Base-by-base conservation (phyloP, 1,140 invertebrate species). In the Teleopsis dalmanni region DNA sequence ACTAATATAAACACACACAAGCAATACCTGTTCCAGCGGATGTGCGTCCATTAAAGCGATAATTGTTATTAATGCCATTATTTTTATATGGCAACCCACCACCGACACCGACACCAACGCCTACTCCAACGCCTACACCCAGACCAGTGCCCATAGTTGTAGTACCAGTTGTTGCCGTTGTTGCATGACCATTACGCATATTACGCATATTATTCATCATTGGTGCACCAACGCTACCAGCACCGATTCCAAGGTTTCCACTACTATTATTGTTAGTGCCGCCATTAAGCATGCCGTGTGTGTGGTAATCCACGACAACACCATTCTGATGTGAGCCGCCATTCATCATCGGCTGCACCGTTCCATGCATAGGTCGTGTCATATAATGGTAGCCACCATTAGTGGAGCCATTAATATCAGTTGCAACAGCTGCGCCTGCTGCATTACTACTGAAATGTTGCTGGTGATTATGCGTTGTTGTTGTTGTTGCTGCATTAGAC, bases 21-120 rank as follows among this genome's bases (percentile, higher is more conserved):
- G 22, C 43, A 44, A 61, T 67, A 67, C 64, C 65, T 67, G 64
- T 66, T 59, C 64, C 64, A 43, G 53, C 53, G 50, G 52, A 52
- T 47, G 50, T 67, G 60, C 66, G 67, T 64, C 64, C 64, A 62
- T 67, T 67, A 59, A 63, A 70, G 55, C 66, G 67, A 53, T 70
- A 70, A 65, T 70, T 70, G 55, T 67, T 70, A 62, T 70, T 70
- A 51, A 70, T 60, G 50, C 59, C 57, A 54, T 61, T 70, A 62
- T 64, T 60, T 60, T 65, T 51, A 50, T 59, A 49, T 52, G 56
- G 52, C 56, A 48, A n/a, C 27, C 22, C 35, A 4, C 43, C 37
- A 42, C n/a, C 29, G 21, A 21, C 47, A 29, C 18, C 33, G 27
- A 29, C 13, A 44, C 19, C 48, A 16, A 14, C 41, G 35, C 31